These are phyloP conservation scores for Orthosia cruda DNA, from an alignment of 2,888 invertebrate genomes.

Conservation along the genomic window DNA sequence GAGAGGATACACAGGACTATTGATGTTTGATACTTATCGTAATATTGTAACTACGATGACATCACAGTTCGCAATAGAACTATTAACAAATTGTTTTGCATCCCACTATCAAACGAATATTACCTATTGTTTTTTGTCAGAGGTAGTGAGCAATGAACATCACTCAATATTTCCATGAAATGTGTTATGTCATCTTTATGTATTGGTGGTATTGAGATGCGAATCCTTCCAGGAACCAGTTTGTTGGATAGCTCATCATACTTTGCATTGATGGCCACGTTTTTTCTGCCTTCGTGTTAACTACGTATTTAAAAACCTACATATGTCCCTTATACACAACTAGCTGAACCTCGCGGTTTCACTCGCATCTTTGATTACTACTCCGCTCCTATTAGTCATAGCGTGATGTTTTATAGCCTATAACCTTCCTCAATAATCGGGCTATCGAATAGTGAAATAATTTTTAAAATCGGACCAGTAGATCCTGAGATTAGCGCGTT, in stretches of 20 bases:
- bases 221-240: background rate
- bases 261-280: background rate
- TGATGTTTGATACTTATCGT: background rate
- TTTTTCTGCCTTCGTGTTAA: background rate
- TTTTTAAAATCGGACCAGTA: too few species aligned
- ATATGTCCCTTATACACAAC: too few species aligned
- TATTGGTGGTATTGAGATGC: background rate
- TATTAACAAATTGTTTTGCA: slow-evolving; percentile 6
- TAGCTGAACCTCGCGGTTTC: too few species aligned
- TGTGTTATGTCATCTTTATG: slow-evolving; percentile 17
- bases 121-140: slow-evolving; percentile 26
- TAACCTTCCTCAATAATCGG: too few species aligned
- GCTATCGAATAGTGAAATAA: too few species aligned
- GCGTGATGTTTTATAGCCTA: too few species aligned
- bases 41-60: slow-evolving; percentile 16
- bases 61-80: slow-evolving; percentile 15
- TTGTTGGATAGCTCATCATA: background rate
- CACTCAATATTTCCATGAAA: slow-evolving; percentile 4
- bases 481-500: too few species aligned
- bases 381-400: too few species aligned
- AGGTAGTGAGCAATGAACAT: slow-evolving; percentile 12
- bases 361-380: too few species aligned
- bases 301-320: too few species aligned
- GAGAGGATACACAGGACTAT: slow-evolving; percentile 12
- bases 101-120: slow-evolving; percentile 19